Conservation (phyloP, 1,140 invertebrate genomes). For the Cepaea nemoralis region DNA sequence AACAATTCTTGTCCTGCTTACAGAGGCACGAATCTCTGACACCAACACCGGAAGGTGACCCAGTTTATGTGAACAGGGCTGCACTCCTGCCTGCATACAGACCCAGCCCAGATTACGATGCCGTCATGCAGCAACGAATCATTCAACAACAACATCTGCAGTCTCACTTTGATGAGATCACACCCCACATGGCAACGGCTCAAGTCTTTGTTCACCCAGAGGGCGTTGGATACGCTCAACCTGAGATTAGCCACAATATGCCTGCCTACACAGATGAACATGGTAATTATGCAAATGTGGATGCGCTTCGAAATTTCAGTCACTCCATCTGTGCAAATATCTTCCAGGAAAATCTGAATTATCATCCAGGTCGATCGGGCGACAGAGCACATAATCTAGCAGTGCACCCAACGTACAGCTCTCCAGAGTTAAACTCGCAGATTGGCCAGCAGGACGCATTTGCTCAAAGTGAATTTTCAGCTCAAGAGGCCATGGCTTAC, state of each 20-base stretch:
- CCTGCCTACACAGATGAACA: constrained; percentile 44
- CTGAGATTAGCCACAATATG: constrained; percentile 55
- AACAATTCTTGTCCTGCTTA: too few species aligned
- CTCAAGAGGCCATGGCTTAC: constrained; percentile 72
- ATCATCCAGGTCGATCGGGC: constrained; percentile 48
- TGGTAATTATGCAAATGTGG: constrained; percentile 55
- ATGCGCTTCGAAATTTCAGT: constrained; percentile 55
- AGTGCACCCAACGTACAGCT: constrained; percentile 71
- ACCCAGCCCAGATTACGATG: constrained; percentile 93
- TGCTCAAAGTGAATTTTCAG: constrained; percentile 22
- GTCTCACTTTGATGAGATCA: constrained; percentile 48
- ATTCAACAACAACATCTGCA: constrained; percentile 48
- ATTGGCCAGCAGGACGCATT: constrained; percentile 40
- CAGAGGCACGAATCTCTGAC: constrained; percentile 40
- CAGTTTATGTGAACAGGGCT: constrained; percentile 65
- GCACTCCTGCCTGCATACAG: constrained; percentile 89
- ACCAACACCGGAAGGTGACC: constrained; percentile 45
- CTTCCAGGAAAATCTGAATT: constrained; percentile 54
- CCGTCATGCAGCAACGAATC: constrained; percentile 81
- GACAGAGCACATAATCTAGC: constrained; percentile 61
- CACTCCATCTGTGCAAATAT: constrained; percentile 61
- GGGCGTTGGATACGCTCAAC: constrained; percentile 62
- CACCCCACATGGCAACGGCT: constrained; percentile 54
- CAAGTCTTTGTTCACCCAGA: constrained; percentile 59
- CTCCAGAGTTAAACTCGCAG: constrained; percentile 73